These are phyloP conservation scores for Acrocephalus arundinaceus DNA, from an alignment of 2,113 vertebrate species.

Conservation along the genomic window DNA sequence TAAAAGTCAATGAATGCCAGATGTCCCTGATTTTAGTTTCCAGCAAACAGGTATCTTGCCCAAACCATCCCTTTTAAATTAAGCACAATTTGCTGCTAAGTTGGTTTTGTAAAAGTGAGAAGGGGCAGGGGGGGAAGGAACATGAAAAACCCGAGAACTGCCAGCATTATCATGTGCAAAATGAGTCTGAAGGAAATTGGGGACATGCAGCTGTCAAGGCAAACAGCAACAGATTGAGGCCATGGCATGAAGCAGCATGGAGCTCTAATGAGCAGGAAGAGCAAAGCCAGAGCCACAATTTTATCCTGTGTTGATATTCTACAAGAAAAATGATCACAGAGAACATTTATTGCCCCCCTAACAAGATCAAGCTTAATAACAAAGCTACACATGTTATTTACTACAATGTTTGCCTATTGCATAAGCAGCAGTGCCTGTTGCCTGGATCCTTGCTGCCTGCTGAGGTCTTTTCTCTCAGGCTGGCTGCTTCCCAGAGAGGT, in stretches of 20 bases:
- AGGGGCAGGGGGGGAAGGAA: background rate
- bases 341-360: slow-evolving; percentile 45
- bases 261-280: slow-evolving; percentile 43
- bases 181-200: slow-evolving; percentile 21
- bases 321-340: slow-evolving; percentile 60
- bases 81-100: slow-evolving; percentile 9
- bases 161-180: slow-evolving; percentile 6
- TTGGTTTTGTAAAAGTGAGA: slow-evolving; percentile 14
- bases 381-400: slow-evolving; percentile 56
- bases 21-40: slow-evolving; percentile 14
- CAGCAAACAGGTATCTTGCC: slow-evolving; percentile 49
- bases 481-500: background rate
- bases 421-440: slow-evolving; percentile 26
- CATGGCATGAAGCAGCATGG: slow-evolving; percentile 31
- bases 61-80: slow-evolving; percentile 17
- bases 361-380: slow-evolving; percentile 43
- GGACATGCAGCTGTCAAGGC: slow-evolving; percentile 48
- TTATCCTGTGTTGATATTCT: slow-evolving; percentile 59
- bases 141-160: background rate
- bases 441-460: background rate
- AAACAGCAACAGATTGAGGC: slow-evolving; percentile 55
- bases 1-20: slow-evolving; percentile 56
- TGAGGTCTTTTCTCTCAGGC: background rate
- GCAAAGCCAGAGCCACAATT: slow-evolving; percentile 54
- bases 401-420: slow-evolving; percentile 30